These are phyloP conservation scores for Pollenia labialis DNA, from an alignment of 2,888 invertebrate species.

Conservation along the genomic window DNA sequence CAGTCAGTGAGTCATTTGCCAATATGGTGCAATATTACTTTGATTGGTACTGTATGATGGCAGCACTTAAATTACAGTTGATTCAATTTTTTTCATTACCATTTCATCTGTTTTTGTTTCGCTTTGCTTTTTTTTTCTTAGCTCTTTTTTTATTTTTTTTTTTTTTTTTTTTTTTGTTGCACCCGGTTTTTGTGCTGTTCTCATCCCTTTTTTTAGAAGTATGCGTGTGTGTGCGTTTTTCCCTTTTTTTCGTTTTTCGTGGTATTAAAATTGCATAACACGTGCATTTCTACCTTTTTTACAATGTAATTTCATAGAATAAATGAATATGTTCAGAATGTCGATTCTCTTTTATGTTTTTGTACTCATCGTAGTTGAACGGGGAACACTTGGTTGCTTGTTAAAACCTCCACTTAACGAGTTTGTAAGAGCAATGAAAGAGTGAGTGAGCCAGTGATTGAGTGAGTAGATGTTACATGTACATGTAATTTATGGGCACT, in stretches of 20 bases:
- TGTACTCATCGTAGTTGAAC: neutral
- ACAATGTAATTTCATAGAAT: constrained; percentile 62
- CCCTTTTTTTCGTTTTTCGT: constrained; percentile 30
- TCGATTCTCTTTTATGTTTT: constrained; percentile 4
- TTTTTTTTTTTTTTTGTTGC: neutral
- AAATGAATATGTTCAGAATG: constrained; percentile 64
- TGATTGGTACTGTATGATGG: constrained; percentile 68
- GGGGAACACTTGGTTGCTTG: constrained; percentile 25
- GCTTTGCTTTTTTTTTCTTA: constrained; percentile 1
- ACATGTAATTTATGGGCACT: constrained; percentile 54
- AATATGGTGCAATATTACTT: constrained; percentile 63
- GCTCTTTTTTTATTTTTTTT: neutral
- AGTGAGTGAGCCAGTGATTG: constrained; percentile 29
- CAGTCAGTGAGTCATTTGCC: constrained; percentile 54
- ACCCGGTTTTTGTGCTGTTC: constrained; percentile 1
- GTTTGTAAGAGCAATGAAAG: constrained; percentile 16
- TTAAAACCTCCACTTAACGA: constrained; percentile 56
- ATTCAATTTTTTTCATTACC: constrained; percentile 68
- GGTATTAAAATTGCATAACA: constrained; percentile 65
- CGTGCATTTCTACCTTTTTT: constrained; percentile 65
- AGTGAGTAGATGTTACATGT: constrained; percentile 15
- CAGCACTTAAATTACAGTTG: constrained; percentile 70
- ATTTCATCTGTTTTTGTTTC: constrained; percentile 43
- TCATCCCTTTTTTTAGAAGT: neutral
- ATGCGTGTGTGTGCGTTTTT: neutral